A percentile compares a stretch with the other conserved stretches of the same genome.
phyloP scores from a whole-genome alignment of 2,888 invertebrate species.

The Cryptosula pallasiana region DNA sequence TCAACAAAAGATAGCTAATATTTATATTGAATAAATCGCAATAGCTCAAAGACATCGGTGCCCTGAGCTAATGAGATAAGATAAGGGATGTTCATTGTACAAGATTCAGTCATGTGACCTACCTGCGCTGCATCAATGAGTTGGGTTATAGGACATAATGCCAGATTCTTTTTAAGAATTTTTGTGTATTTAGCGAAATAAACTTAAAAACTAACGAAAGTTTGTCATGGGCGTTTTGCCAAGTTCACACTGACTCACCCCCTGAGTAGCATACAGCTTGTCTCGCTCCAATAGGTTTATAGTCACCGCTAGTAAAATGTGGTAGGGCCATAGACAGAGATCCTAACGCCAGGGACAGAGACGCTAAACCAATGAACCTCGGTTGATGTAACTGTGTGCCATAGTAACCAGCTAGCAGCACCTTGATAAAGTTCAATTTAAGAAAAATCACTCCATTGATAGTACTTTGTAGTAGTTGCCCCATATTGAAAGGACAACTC shows the following conservation, averaged over 20 bases:
- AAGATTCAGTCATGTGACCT: too few species aligned
- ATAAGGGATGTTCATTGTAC: too few species aligned
- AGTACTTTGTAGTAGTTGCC: too few species aligned
- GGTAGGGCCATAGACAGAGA: slow-evolving; percentile 71
- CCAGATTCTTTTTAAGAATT: too few species aligned
- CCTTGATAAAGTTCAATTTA: too few species aligned
- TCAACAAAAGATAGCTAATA: too few species aligned
- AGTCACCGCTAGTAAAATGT: slow-evolving; percentile 69
- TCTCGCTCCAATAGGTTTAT: slow-evolving; percentile 45
- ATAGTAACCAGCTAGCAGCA: slow-evolving; percentile 33
- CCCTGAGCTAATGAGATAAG: too few species aligned
- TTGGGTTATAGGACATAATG: too few species aligned
- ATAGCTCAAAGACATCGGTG: too few species aligned
- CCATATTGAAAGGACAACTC: background rate
- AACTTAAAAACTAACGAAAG: background rate
- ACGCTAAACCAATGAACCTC: slow-evolving; percentile 32
- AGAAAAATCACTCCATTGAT: too few species aligned
- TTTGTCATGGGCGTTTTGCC: background rate
- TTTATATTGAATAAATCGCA: too few species aligned
- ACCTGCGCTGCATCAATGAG: too few species aligned
- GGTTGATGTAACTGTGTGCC: slow-evolving; percentile 34
- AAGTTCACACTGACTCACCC: background rate
- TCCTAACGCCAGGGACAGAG: slow-evolving; percentile 32
- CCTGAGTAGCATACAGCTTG: background rate
- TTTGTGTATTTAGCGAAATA: background rate